Conservation (phyloP, 2,888 invertebrate species). For the Polydesmus complanatus region DNA sequence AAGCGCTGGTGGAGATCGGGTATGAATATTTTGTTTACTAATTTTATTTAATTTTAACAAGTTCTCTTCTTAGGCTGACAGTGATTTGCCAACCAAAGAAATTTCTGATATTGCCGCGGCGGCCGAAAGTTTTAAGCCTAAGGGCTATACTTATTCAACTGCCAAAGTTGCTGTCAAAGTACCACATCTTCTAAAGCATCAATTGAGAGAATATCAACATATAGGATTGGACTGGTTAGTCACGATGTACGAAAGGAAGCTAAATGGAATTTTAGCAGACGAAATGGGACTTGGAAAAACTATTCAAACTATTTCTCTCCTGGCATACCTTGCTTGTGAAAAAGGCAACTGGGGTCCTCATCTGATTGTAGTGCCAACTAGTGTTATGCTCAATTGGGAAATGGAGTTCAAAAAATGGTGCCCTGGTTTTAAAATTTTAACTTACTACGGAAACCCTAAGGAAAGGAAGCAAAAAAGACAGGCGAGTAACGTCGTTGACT, state of each 20-base stretch:
- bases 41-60: conserved; percentile 18
- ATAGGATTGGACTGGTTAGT: conserved; percentile 95
- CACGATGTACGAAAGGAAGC: conserved; percentile 83
- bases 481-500: too few species aligned
- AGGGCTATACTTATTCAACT: conserved; percentile 89
- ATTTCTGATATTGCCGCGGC: conserved; percentile 85
- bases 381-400: conserved; percentile 99
- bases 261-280: conserved; percentile 92
- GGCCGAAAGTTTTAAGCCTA: conserved; percentile 93
- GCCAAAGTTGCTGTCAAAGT: conserved; percentile 83
- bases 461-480: conserved; percentile 74
- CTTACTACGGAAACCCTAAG: conserved; percentile 93
- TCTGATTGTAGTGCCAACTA: conserved; percentile 95
- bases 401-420: conserved; percentile 99
- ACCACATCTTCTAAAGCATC: conserved; percentile 80
- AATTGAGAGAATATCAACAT: conserved; percentile 88
- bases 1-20: conserved; percentile 20
- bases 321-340: conserved; percentile 87
- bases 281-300: conserved; percentile 97
- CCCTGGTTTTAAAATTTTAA: conserved; percentile 95
- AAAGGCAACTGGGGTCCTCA: conserved; percentile 95
- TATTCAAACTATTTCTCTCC: conserved; percentile 86
- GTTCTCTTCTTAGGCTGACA: background rate
- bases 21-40: conserved; percentile 21
- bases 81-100: conserved; percentile 33